Evolutionary conservation across 1,140 invertebrate genomes (phyloP), one percentile per base, ranked within the genome.

Genomic region (Drosophila truncata): DNA sequence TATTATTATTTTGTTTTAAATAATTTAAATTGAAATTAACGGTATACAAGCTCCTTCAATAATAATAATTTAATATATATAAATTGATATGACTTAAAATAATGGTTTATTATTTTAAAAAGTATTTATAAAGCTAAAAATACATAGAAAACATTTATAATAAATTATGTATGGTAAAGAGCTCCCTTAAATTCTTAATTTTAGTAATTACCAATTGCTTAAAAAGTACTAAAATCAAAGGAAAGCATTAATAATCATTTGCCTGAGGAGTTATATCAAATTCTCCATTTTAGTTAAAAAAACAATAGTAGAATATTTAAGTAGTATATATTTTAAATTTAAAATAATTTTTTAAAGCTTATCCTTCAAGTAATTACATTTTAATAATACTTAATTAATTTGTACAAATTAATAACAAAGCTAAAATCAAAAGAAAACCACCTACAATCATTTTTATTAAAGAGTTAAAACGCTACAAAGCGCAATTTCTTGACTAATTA

Each of bases 261-360:
- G 25, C 4, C 4, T 25, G 4, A 25, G 2, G 4, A 25, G 2
- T 29, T 29, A n/a, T n/a, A n/a, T n/a, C n/a, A n/a, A n/a, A n/a
- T n/a, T n/a, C n/a, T n/a, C 8, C 27, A 29, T 29, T 37, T 37
- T 6, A 37, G 16, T 5, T 16, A 11, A 33, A 33, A 11, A 33
- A 11, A 3, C 0, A 10, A 10, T 10, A 10, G 10, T 1, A 2
- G 1, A 3, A 10, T 31, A 1, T 1, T 10, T 1, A 10, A 2
- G 2, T 31, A 10, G 10, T 10, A 10, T 31, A 31, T 37, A 31
- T 10, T 31, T 31, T 11, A 11, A 33, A 0, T 11, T 33, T 0
- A 11, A 33, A 33, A 3, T 2, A 33, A 7, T 7, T 37, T 3
- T 16, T 16, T 39, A n/a, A 3, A 39, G 6, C 8, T n/a, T 39